Evolutionary conservation across 2,113 vertebrate genomes (phyloP).

Genomic region (Galemys pyrenaicus): DNA sequence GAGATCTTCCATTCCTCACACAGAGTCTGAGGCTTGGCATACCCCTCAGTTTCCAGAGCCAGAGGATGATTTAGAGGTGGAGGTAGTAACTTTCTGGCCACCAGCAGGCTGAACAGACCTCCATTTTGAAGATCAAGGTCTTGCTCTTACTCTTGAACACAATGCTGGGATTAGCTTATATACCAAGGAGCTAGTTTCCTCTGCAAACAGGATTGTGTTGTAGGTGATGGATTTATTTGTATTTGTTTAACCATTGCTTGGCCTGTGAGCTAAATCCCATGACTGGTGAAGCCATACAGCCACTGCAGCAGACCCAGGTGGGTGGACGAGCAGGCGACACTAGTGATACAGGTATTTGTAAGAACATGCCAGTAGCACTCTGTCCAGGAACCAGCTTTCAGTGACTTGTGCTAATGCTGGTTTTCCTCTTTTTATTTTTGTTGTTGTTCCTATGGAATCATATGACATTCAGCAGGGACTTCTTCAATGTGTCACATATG

Average conservation of each 20-base stretch:
- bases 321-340: too few species aligned
- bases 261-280: slow-evolving; percentile 83
- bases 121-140: slow-evolving; percentile 89
- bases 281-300: too few species aligned
- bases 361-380: too few species aligned
- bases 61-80: slow-evolving; percentile 80
- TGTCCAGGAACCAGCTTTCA: too few species aligned
- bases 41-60: slow-evolving; percentile 60
- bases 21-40: not conserved
- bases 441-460: too few species aligned
- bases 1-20: not conserved
- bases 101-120: slow-evolving; percentile 77
- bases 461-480: too few species aligned
- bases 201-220: slow-evolving; percentile 84
- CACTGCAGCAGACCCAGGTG: too few species aligned
- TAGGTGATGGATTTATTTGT: slow-evolving; percentile 91
- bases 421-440: too few species aligned
- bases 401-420: too few species aligned
- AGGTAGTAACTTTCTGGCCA: slow-evolving; percentile 79
- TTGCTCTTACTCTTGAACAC: slow-evolving; percentile 94
- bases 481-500: too few species aligned
- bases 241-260: slow-evolving; percentile 98
- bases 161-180: slow-evolving; percentile 95
- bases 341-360: too few species aligned
- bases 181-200: slow-evolving; percentile 87